A percentile compares a stretch with the other conserved stretches of the same genome.
phyloP scores from a whole-genome alignment of 2,113 vertebrate genomes.

The Turnix velox region DNA sequence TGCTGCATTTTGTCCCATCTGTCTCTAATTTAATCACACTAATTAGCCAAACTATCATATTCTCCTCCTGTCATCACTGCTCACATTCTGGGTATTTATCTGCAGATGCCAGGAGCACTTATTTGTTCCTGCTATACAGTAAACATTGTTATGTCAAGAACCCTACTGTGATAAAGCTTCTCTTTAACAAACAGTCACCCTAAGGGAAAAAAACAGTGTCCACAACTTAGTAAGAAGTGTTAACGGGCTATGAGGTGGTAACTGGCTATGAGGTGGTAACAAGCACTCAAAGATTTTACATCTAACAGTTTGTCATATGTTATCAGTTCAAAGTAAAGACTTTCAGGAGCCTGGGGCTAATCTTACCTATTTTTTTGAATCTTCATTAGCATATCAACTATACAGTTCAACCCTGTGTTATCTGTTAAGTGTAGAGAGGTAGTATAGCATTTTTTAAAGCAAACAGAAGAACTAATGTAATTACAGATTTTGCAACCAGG shows the following conservation, averaged over 20 bases:
- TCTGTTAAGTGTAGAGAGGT: background rate
- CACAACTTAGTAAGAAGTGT: background rate
- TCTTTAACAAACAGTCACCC: background rate
- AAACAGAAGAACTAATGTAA: background rate
- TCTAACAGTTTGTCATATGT: background rate
- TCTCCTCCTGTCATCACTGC: conserved; percentile 18
- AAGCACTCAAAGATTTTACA: background rate
- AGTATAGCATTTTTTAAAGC: background rate
- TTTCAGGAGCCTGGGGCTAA: background rate
- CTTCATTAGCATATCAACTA: background rate
- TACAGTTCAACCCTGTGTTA: background rate
- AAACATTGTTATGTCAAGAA: background rate
- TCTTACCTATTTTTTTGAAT: background rate
- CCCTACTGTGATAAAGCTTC: background rate
- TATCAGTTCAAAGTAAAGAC: background rate
- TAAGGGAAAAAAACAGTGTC: background rate
- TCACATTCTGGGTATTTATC: conserved; percentile 19
- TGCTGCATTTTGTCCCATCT: conserved; percentile 1
- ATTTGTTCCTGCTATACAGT: background rate
- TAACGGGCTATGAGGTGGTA: background rate
- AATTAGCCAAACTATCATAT: conserved; percentile 23
- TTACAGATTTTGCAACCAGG: background rate
- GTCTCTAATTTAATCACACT: conserved; percentile 26
- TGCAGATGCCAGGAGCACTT: conserved; percentile 28
- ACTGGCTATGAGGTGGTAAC: background rate